Conservation (phyloP, 2,797 vertebrate species). For the Notoglanidium macrostoma region DNA sequence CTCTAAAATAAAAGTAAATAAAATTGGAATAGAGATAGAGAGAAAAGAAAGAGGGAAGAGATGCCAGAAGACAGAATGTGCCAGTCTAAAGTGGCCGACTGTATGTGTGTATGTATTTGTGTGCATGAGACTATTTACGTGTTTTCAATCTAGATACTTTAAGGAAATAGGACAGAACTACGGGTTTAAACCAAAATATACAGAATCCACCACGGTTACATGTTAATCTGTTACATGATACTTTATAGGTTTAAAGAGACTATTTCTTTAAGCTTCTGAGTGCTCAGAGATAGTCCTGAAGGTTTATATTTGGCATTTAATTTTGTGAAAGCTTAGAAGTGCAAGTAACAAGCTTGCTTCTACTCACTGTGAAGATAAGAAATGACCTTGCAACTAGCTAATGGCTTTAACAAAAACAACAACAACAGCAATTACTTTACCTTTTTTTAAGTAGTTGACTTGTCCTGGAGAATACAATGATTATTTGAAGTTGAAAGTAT, state of each 20-base stretch:
- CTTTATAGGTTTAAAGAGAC: neutral
- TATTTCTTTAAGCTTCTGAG: neutral
- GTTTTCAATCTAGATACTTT: neutral
- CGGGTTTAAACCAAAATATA: neutral
- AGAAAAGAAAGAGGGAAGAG: neutral
- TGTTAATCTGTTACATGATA: neutral
- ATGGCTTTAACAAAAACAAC: neutral
- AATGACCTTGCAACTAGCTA: neutral
- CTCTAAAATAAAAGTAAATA: slow-evolving; percentile 15
- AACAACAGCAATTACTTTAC: neutral
- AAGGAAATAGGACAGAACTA: neutral
- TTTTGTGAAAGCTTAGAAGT: neutral
- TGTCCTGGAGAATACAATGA: neutral
- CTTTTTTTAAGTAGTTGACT: neutral
- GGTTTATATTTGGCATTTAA: neutral
- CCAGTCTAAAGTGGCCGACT: neutral
- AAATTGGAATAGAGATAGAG: slow-evolving; percentile 3
- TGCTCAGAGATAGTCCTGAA: neutral
- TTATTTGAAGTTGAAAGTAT: neutral
- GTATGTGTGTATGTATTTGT: neutral
- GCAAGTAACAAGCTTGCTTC: neutral
- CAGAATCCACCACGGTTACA: neutral
- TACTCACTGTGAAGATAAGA: no score
- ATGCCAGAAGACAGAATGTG: neutral
- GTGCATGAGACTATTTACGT: neutral